Evolutionary conservation across 53 echinoderm and acorn worm genomes (phyloP).

Genomic region (Temnopleurus reevesii): DNA sequence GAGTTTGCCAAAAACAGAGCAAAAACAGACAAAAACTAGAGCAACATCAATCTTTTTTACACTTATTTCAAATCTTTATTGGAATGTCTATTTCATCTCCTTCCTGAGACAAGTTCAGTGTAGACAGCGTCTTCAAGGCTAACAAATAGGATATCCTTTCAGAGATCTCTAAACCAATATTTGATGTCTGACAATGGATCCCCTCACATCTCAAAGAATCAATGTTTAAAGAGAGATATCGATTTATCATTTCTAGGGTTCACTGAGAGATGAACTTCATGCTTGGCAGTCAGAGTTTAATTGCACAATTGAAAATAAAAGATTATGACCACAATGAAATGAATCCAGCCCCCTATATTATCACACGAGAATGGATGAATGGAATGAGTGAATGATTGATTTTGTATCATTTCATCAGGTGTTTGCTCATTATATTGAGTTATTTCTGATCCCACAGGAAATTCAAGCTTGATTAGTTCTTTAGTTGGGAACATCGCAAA

Average conservation of each 20-base stretch:
- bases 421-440: not conserved
- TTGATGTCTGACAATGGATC: constrained; percentile 13
- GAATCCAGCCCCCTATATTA: not conserved
- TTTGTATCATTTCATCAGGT: not conserved
- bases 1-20: too few relatives aligned
- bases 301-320: not conserved
- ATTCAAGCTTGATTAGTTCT: not conserved
- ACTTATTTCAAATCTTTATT: too few relatives aligned
- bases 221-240: not conserved
- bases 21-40: too few relatives aligned
- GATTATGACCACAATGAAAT: not conserved
- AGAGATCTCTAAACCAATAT: not conserved
- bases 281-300: not conserved
- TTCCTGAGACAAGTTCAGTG: not conserved
- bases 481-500: not conserved
- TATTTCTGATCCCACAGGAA: not conserved
- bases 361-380: not conserved
- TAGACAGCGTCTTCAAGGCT: not conserved
- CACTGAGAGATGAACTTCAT: constrained; percentile 3
- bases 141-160: not conserved
- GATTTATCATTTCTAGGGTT: not conserved
- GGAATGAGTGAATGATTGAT: not conserved
- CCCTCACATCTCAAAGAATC: not conserved
- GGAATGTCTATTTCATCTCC: too few relatives aligned
- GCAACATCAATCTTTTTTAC: too few relatives aligned